phyloP scores from a whole-genome alignment of 1,140 invertebrate species.

The Cephus cinctus region DNA sequence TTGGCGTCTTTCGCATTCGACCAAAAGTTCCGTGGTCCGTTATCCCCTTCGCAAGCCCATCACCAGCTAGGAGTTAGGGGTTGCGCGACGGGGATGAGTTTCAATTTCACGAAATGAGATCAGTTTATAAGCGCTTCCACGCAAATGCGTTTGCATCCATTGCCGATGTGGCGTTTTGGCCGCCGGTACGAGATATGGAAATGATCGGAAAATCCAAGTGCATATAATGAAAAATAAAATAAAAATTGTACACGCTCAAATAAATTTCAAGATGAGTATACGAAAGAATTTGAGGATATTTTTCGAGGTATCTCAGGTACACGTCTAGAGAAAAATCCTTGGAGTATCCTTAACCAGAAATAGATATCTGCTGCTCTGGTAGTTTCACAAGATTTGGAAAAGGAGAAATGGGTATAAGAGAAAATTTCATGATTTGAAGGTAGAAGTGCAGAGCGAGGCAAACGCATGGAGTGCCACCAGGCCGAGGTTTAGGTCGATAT shows the following conservation, averaged over 20 bases:
- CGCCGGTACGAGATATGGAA: slow-evolving; percentile 25
- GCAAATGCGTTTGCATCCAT: slow-evolving; percentile 32
- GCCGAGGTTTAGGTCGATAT: slow-evolving; percentile 37
- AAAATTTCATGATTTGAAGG: slow-evolving; percentile 17
- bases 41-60: background rate
- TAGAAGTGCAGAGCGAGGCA: slow-evolving; percentile 18
- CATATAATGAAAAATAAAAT: slow-evolving; percentile 22
- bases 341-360: background rate
- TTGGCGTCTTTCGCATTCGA: background rate
- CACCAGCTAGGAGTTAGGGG: background rate
- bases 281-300: background rate
- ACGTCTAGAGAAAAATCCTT: background rate
- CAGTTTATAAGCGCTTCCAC: slow-evolving; percentile 30
- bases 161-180: no score
- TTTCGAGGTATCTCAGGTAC: background rate
- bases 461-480: slow-evolving; percentile 17
- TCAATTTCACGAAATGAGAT: slow-evolving; percentile 37
- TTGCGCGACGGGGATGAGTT: slow-evolving; percentile 21
- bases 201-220: slow-evolving; percentile 21
- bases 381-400: slow-evolving; percentile 19
- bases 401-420: slow-evolving; percentile 19
- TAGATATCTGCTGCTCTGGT: background rate
- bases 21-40: no score
- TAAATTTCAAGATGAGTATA: background rate
- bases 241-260: background rate